These are phyloP conservation scores for Ridgeia piscesae DNA, from an alignment of 1,140 invertebrate genomes.

Conservation along the genomic window DNA sequence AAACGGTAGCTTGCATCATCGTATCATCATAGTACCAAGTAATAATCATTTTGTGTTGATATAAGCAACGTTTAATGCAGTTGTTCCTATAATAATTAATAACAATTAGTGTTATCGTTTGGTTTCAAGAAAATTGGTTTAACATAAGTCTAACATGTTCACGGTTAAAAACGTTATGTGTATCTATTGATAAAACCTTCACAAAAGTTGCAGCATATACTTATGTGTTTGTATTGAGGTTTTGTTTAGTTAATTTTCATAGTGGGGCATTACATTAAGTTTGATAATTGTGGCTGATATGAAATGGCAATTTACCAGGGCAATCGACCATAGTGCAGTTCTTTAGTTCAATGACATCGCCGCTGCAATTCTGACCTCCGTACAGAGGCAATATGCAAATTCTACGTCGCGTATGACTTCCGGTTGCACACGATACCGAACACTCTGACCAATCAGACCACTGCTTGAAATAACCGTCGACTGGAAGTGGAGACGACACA, in stretches of 20 bases:
- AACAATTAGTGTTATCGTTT: neutral
- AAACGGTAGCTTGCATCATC: neutral
- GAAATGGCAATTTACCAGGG: constrained; percentile 21
- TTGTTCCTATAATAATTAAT: neutral
- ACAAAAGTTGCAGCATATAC: neutral
- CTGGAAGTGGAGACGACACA: constrained; percentile 27
- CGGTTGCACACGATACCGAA: constrained; percentile 21
- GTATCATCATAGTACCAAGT: too few relatives aligned
- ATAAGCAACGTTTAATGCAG: neutral
- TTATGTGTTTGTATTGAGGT: neutral
- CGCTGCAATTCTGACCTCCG: constrained; percentile 41
- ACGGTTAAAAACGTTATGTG: neutral
- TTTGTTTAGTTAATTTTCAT: neutral
- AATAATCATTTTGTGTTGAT: neutral
- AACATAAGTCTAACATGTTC: neutral
- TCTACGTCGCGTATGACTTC: neutral
- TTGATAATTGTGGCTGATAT: neutral
- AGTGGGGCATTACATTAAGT: neutral
- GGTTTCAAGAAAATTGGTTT: neutral
- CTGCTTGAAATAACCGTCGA: constrained; percentile 28
- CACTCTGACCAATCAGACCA: constrained; percentile 29
- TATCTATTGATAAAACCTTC: neutral
- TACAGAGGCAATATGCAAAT: constrained; percentile 15
- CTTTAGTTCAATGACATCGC: constrained; percentile 16
- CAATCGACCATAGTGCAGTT: constrained; percentile 27